Conservation (phyloP, 2,113 vertebrate species). For the Gasterosteus nipponicus region DNA sequence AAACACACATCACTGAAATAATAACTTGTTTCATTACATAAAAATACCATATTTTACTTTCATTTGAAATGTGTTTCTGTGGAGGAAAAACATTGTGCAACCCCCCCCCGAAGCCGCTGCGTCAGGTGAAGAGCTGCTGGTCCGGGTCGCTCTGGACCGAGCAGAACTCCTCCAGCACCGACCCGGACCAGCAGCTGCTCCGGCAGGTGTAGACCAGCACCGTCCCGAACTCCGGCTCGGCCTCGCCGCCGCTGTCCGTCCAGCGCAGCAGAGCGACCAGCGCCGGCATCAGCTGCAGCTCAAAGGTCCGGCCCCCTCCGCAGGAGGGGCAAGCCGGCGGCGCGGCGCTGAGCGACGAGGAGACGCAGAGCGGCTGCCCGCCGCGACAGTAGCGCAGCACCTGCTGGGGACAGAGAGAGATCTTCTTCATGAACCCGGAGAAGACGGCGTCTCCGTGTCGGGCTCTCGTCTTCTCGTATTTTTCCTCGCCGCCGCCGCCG, state of each 20-base stretch:
- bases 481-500: slow-evolving; percentile 34
- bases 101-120: no score
- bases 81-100: no score
- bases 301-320: slow-evolving; percentile 53
- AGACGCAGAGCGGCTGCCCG: slow-evolving; percentile 58
- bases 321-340: slow-evolving; percentile 40
- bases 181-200: slow-evolving; percentile 58
- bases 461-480: slow-evolving; percentile 69
- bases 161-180: slow-evolving; percentile 60
- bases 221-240: slow-evolving; percentile 70
- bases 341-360: neutral
- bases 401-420: slow-evolving; percentile 64
- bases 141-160: slow-evolving; percentile 63
- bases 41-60: no score
- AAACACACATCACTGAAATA: neutral
- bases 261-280: slow-evolving; percentile 64
- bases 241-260: neutral
- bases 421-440: slow-evolving; percentile 71
- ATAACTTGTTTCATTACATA: no score
- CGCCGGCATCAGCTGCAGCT: slow-evolving; percentile 76
- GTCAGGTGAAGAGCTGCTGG: slow-evolving; percentile 71
- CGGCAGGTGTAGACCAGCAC: slow-evolving; percentile 71
- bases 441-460: slow-evolving; percentile 65
- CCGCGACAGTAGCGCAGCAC: slow-evolving; percentile 66
- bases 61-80: no score